Conservation (phyloP, 2,888 invertebrate species). For the Pollenia griseotomentosa region DNA sequence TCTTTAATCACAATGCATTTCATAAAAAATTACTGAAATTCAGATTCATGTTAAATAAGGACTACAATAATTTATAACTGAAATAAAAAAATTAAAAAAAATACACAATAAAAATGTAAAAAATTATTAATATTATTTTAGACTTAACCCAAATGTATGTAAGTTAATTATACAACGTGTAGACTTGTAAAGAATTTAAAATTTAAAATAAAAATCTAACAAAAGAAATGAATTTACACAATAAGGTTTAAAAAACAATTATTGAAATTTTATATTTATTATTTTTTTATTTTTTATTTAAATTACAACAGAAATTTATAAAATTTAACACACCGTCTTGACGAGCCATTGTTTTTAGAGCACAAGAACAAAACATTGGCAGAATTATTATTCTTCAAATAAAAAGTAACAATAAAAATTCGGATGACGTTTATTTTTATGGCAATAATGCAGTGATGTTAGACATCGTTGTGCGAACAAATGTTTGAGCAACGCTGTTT, state of each 20-base stretch:
- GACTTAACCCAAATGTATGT: constrained; percentile 44
- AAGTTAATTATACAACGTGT: constrained; percentile 68
- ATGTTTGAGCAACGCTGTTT: too few species aligned
- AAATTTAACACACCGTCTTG: too few species aligned
- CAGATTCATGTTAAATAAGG: constrained; percentile 27
- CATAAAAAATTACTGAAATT: not conserved
- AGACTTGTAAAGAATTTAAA: constrained; percentile 71
- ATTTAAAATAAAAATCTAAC: constrained; percentile 41
- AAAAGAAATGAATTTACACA: constrained; percentile 54
- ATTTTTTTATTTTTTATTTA: too few species aligned
- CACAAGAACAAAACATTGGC: too few species aligned
- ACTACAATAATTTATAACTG: constrained; percentile 68
- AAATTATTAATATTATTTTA: constrained; percentile 34
- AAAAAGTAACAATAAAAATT: too few species aligned
- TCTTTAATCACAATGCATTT: not conserved
- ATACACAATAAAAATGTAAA: constrained; percentile 40
- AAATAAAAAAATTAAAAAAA: constrained; percentile 31
- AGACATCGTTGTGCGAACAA: too few species aligned
- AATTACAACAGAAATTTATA: too few species aligned
- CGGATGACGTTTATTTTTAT: too few species aligned
- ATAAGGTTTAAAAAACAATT: constrained; percentile 58
- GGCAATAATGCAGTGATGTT: too few species aligned
- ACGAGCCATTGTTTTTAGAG: too few species aligned
- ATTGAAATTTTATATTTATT: constrained; percentile 6
- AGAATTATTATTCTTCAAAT: too few species aligned